Conservation (phyloP, 2,113 vertebrate genomes). For the Engraulis encrasicolus region DNA sequence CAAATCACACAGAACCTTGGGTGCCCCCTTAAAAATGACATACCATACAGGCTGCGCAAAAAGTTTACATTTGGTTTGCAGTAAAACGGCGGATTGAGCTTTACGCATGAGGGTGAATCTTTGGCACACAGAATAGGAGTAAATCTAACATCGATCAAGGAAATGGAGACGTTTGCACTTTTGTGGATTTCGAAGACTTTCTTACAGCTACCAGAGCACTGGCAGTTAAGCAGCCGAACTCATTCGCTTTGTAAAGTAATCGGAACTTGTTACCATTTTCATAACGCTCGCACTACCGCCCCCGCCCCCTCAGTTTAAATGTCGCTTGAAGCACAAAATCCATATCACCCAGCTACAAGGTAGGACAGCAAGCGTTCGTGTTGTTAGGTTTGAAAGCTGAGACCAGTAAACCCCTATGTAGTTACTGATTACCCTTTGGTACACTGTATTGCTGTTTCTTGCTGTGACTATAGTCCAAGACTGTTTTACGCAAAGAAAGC, state of each 20-base stretch:
- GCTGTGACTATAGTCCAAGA: neutral
- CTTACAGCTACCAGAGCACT: too few species aligned
- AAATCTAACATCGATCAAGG: too few species aligned
- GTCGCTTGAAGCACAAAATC: neutral
- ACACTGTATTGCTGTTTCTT: neutral
- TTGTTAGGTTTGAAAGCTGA: neutral
- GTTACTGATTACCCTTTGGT: neutral
- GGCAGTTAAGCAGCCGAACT: neutral
- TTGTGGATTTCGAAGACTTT: neutral
- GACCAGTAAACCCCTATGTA: neutral
- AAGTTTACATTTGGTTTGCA: neutral
- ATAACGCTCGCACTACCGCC: neutral
- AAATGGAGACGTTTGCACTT: too few species aligned
- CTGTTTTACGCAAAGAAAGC: too few species aligned
- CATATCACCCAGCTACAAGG: neutral
- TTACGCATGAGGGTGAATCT: neutral
- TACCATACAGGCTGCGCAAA: neutral
- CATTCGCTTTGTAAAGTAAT: conserved; percentile 42
- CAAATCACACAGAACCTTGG: too few species aligned
- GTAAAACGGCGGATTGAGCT: neutral
- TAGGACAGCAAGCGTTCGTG: neutral
- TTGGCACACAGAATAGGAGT: neutral
- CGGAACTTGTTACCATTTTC: conserved; percentile 21
- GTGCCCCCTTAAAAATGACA: too few species aligned
- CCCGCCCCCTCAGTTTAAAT: conserved; percentile 6